Base-by-base conservation (phyloP, 2,113 vertebrate genomes). In the Phylloscopus trochiloides region DNA sequence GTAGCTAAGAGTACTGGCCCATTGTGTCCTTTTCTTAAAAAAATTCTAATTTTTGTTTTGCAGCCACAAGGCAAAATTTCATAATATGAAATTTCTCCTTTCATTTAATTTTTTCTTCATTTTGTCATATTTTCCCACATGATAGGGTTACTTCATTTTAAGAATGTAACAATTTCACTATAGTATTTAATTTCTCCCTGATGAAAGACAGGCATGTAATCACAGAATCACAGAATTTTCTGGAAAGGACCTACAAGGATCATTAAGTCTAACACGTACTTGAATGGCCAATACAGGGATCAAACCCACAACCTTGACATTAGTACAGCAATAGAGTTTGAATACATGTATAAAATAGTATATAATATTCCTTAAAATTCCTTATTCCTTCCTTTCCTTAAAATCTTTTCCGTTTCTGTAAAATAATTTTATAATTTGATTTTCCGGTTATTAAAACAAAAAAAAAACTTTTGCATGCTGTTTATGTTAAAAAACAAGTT, bases 211-310 rank as follows among this genome's bases (percentile, higher is more conserved):
- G 6, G 2, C 22, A 47, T 11, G 20, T 19, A 43, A 25, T 43
- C 36, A 58, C 52, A 51, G 52, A 58, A 51, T 32, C 8, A 13
- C 36, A 76, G 52, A 67, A 51, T 43, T 17, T 43, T 32, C 52
- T 36, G 31, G 31, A 67, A 43, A 57, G 11, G 6, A 17, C 21
- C 11, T 32, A 43, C 14, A 32, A 32, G 31, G 21, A 43, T 58
- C 25, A 50, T 34, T 7, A 43, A 26, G 7, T 36, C 26, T 32
- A 58, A 21, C 17, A 34, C 0, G 1, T 20, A 11, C 1, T 2
- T 7, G 36, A 58, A 43, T 51, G 20, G 10, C 25, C 43, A 10
- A 50, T 26, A 7, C 12, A 36, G 32, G 17, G 21, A 32, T 76
- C 32, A 43, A 67, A 86, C 32, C 11, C 36, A 32, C 7, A 15